Percentiles rank a stretch among this genome's conserved stretches.
phyloP scores from a whole-genome alignment of 2,797 vertebrate genomes.

The Gila robusta region DNA sequence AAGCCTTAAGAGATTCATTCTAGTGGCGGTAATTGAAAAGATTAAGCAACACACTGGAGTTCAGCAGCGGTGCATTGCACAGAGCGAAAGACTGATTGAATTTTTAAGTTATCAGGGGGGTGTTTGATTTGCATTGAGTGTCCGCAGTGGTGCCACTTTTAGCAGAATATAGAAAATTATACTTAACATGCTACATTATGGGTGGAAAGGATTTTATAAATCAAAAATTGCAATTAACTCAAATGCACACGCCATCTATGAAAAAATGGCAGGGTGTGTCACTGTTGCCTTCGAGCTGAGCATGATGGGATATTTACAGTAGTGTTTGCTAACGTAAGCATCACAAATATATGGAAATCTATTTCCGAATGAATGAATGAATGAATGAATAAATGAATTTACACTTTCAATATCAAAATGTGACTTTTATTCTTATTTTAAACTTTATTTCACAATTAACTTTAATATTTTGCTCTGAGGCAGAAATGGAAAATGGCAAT shows the following conservation, averaged over 20 bases:
- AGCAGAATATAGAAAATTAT: slow-evolving; percentile 32
- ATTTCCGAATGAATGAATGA: background rate
- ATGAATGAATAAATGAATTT: no score
- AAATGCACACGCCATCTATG: background rate
- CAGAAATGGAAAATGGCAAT: background rate
- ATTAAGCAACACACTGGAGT: slow-evolving; percentile 33
- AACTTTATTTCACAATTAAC: background rate
- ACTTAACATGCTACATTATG: slow-evolving; percentile 20
- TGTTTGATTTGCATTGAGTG: slow-evolving; percentile 36
- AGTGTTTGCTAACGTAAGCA: background rate
- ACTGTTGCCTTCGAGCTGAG: background rate
- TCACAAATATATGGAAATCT: background rate
- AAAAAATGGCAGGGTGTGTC: background rate
- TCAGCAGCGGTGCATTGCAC: background rate
- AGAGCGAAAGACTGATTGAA: slow-evolving; percentile 2
- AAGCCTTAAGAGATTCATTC: slow-evolving; percentile 9
- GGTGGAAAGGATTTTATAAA: slow-evolving; percentile 9
- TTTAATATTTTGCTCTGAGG: background rate
- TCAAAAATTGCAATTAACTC: slow-evolving; percentile 5
- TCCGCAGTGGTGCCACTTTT: background rate
- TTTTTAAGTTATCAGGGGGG: slow-evolving; percentile 30
- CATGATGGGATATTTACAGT: background rate
- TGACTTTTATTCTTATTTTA: background rate
- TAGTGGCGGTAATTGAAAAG: slow-evolving; percentile 21
- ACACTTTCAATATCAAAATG: background rate